A percentile compares a stretch with the other conserved stretches of the same genome.
Evolutionary conservation across 2,888 invertebrate species (phyloP).

Genomic region (Apamea anceps): DNA sequence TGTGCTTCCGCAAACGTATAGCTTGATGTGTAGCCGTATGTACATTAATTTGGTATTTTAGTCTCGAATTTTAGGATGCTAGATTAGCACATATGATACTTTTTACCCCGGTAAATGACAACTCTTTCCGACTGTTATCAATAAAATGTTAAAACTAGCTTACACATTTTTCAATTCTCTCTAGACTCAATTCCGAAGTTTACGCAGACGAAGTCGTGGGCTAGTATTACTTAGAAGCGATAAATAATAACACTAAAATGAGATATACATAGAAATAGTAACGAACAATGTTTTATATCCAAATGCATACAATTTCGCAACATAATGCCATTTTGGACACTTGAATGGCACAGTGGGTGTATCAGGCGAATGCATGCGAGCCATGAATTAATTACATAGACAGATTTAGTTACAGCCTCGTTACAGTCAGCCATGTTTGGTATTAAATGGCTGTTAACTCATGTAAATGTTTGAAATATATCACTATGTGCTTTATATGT

Average conservation of each 20-base stretch:
- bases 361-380: constrained; percentile 31
- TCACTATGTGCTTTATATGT: constrained; percentile 41
- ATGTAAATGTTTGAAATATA: constrained; percentile 56
- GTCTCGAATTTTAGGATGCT: background rate
- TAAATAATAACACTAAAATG: constrained; percentile 13
- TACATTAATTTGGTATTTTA: background rate
- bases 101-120: background rate
- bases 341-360: constrained; percentile 63
- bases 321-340: constrained; percentile 46
- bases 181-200: background rate
- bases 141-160: background rate
- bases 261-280: constrained; percentile 19
- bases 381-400: constrained; percentile 44
- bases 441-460: constrained; percentile 50
- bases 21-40: no score
- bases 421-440: constrained; percentile 54
- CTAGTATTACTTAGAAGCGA: background rate
- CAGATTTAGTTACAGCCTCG: constrained; percentile 48
- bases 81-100: background rate
- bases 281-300: constrained; percentile 24
- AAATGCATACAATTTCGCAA: constrained; percentile 50
- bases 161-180: background rate
- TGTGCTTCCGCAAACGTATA: no score
- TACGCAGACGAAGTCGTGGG: background rate
- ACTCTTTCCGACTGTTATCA: background rate